phyloP scores from a whole-genome alignment of 1,140 invertebrate genomes.

The Hormaphis cornu region DNA sequence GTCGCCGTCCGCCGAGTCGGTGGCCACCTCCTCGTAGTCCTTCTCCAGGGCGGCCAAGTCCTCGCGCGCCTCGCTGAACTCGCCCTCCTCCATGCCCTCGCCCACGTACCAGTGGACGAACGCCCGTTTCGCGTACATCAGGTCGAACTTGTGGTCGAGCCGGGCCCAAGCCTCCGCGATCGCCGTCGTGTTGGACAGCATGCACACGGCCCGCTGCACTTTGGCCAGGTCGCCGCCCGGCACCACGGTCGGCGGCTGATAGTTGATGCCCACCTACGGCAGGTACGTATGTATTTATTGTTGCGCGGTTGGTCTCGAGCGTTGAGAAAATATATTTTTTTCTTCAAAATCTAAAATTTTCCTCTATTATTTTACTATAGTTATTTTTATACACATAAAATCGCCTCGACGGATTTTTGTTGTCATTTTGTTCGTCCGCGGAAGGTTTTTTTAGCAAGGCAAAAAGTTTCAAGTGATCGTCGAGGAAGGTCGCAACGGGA shows the following conservation, averaged over 20 bases:
- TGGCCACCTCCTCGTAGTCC: constrained; percentile 55
- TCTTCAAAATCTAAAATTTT: too few species aligned
- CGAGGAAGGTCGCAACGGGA: too few species aligned
- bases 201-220: constrained; percentile 72
- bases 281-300: too few species aligned
- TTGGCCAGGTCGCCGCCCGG: constrained; percentile 73
- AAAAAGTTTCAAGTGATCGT: too few species aligned
- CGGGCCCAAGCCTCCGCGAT: constrained; percentile 72
- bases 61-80: constrained; percentile 65
- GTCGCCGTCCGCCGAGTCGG: constrained; percentile 56
- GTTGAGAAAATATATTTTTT: too few species aligned
- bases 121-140: constrained; percentile 70
- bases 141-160: constrained; percentile 64
- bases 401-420: too few species aligned
- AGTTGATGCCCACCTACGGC: constrained; percentile 66
- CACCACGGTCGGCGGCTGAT: constrained; percentile 72
- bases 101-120: constrained; percentile 70
- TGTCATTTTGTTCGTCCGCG: too few species aligned
- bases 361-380: too few species aligned
- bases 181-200: constrained; percentile 56
- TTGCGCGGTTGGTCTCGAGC: too few species aligned
- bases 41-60: constrained; percentile 62
- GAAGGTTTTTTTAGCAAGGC: too few species aligned
- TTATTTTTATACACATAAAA: too few species aligned
- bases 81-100: constrained; percentile 68